Evolutionary conservation across 2,888 invertebrate genomes (phyloP).

Genomic region (Odontocerum albicorne): DNA sequence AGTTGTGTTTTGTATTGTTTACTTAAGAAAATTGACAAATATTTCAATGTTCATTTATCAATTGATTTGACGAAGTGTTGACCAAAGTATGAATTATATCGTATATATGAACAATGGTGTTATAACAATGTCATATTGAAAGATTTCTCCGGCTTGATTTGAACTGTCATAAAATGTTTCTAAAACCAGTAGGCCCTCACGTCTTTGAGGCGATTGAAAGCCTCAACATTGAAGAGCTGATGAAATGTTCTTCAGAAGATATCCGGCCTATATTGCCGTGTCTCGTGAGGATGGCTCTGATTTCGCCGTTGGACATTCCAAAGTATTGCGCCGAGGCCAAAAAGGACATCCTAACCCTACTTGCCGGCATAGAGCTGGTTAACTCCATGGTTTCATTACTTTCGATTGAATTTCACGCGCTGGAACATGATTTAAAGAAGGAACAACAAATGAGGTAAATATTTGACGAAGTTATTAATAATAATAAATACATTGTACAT

Average conservation of each 20-base stretch:
- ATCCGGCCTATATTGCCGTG: conserved; percentile 90
- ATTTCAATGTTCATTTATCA: no score
- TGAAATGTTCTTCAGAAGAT: conserved; percentile 73
- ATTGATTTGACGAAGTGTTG: no score
- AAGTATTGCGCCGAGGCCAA: conserved; percentile 80
- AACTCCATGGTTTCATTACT: conserved; percentile 92
- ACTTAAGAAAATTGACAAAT: no score
- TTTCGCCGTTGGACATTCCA: conserved; percentile 83
- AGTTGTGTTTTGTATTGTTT: no score
- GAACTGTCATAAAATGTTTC: conserved; percentile 42
- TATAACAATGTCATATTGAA: no score
- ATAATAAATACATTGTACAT: no score
- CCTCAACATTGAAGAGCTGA: conserved; percentile 74
- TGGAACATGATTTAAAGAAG: conserved; percentile 90
- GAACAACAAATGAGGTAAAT: conserved; percentile 85
- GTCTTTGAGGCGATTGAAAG: conserved; percentile 81
- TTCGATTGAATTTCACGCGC: conserved; percentile 90
- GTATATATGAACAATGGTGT: no score
- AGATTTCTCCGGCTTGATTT: no score
- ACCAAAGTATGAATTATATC: no score
- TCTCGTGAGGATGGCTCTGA: conserved; percentile 88
- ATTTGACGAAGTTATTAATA: no score
- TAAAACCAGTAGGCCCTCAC: conserved; percentile 65
- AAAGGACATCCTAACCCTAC: conserved; percentile 84
- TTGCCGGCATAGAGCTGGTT: conserved; percentile 90